Evolutionary conservation across 1,140 invertebrate genomes (phyloP).

Genomic region (Arion vulgaris): DNA sequence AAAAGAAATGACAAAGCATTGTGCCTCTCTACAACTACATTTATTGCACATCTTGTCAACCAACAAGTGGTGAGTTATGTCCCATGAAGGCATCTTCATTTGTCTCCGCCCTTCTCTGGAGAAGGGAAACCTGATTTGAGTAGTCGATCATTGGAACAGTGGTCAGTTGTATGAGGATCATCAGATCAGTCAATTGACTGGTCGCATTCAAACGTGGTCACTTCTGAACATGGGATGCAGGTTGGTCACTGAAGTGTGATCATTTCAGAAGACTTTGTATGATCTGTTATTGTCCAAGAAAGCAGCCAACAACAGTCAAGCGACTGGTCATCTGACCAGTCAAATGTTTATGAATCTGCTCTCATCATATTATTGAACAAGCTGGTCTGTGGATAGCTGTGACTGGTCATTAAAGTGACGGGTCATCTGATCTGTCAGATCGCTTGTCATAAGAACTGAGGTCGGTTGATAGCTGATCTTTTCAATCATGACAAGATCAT

Average conservation of each 20-base stretch:
- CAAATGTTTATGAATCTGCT: neutral
- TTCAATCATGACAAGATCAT: conserved; percentile 4
- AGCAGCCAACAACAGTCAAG: neutral
- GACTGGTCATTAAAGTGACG: conserved; percentile 23
- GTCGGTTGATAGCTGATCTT: neutral
- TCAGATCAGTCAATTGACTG: conserved; percentile 14
- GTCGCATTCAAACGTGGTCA: neutral
- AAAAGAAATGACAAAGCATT: conserved; percentile 93
- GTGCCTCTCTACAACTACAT: conserved; percentile 91
- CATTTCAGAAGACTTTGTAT: neutral
- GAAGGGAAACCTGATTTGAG: neutral
- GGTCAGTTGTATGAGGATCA: conserved; percentile 1
- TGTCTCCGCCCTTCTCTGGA: conserved; percentile 20
- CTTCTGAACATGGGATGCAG: neutral
- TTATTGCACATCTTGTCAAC: conserved; percentile 98
- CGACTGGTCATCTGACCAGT: conserved; percentile 10
- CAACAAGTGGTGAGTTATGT: conserved; percentile 84
- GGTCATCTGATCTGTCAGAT: neutral
- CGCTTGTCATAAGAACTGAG: neutral
- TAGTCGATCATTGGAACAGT: conserved; percentile 5
- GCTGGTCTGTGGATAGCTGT: neutral
- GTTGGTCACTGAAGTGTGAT: conserved; percentile 1
- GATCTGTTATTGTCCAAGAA: neutral
- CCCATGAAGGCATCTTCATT: neutral
- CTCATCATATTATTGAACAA: neutral